These are phyloP conservation scores for Drosophila kurseongensis DNA, from an alignment of 1,140 invertebrate species.

Conservation along the genomic window DNA sequence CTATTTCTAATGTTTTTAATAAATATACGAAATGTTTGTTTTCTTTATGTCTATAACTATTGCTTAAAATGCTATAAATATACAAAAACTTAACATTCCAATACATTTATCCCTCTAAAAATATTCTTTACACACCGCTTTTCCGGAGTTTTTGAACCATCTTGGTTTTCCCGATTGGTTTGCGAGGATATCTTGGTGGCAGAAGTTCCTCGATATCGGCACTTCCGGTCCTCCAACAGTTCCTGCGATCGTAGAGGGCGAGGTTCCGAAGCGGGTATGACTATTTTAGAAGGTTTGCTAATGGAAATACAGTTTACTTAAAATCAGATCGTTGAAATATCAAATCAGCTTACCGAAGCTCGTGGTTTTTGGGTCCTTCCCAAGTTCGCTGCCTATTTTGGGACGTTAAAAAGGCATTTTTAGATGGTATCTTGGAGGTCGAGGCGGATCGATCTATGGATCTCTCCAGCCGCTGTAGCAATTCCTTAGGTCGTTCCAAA, in stretches of 20 bases:
- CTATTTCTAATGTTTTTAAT: too few relatives aligned
- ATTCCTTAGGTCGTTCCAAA: constrained; percentile 1
- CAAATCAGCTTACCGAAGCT: constrained; percentile 5
- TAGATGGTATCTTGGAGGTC: background rate
- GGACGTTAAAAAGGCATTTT: background rate
- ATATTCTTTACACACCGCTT: background rate
- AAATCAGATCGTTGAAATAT: background rate
- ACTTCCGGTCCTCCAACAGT: background rate
- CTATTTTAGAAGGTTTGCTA: background rate
- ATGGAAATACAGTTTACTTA: too few relatives aligned
- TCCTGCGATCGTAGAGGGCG: background rate
- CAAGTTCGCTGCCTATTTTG: background rate
- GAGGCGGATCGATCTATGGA: background rate
- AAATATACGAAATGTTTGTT: too few relatives aligned
- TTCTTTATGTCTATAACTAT: too few relatives aligned
- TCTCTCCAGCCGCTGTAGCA: background rate
- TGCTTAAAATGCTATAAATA: too few relatives aligned
- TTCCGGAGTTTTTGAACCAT: background rate
- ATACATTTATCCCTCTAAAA: background rate
- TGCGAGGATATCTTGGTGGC: background rate
- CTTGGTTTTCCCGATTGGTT: background rate
- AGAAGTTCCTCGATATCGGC: background rate
- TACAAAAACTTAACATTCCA: background rate
- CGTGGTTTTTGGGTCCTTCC: constrained; percentile 4
- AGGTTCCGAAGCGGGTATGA: background rate